Conservation (phyloP, 1,140 invertebrate species). For the Leptinotarsa texana region DNA sequence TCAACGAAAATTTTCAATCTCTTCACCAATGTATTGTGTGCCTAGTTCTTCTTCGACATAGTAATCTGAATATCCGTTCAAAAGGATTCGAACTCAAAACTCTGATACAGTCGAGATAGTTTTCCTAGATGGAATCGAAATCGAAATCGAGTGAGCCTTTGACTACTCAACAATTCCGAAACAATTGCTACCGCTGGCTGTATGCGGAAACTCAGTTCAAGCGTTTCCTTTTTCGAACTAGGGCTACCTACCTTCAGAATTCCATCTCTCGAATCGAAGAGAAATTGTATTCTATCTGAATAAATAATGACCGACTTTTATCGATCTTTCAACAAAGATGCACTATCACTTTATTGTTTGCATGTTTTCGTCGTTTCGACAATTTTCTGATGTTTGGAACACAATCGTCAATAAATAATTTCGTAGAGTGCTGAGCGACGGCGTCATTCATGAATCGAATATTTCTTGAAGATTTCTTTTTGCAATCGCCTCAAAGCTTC, state of each 20-base stretch:
- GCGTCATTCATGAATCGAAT: no score
- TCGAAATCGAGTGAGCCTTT: no score
- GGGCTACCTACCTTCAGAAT: background rate
- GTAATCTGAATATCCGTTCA: no score
- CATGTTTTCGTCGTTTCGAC: background rate
- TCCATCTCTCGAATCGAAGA: background rate
- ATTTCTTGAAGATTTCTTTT: no score
- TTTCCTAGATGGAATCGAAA: no score
- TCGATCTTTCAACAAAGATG: background rate
- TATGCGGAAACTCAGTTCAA: background rate
- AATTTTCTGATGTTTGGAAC: background rate
- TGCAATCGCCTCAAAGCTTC: no score
- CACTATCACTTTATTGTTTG: background rate
- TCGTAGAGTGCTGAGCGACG: background rate
- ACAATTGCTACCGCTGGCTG: background rate
- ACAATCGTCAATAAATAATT: background rate
- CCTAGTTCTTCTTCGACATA: no score
- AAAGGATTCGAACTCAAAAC: no score
- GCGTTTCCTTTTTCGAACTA: background rate
- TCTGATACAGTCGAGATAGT: no score
- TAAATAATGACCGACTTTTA: background rate
- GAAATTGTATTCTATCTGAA: slow-evolving; percentile 2
- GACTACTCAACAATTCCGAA: background rate
- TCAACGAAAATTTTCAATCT: no score
- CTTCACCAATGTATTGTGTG: no score